Evolutionary conservation across 1,140 invertebrate genomes (phyloP), one percentile per base, ranked within the genome.

Genomic region (Phthorimaea operculella): DNA sequence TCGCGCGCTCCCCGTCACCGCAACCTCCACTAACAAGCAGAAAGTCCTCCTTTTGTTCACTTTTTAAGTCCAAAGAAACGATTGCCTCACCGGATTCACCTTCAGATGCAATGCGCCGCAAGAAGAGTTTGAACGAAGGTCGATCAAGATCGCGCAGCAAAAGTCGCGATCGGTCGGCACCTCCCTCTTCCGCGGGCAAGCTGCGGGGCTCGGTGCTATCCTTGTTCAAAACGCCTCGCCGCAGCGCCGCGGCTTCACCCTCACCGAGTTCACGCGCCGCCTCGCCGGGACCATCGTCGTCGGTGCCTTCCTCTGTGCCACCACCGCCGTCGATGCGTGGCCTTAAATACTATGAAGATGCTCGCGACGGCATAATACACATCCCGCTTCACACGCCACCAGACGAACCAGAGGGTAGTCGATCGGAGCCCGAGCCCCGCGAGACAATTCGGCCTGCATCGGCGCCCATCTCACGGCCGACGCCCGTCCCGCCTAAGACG

Each of bases 31-130:
- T 89, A 0, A 87, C 91, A 0, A 93, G 92, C 0, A 86, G 93
- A 47, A 93, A 93, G 70, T 93, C 90, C 60, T 94, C 92, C 16
- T 93, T 94, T 64, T 90, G 92, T 58, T 93, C 91, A 0, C 75
- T 94, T 6, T 94, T 94, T 66, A 91, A 91, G 72, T 90, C 89
- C 58, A 85, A 80, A 48, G 87, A 88, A 68, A 84, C 83, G 5
- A 84, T 87, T 33, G 81, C 89, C 8, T 92, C 90, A 58, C 91
- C 91, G 1, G 91, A 92, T 60, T 92, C 91, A 1, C 90, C 90
- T 8, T 89, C 53, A 69, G 86, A 74, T 21, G 74, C 60, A 21
- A 55, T 76, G 48, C 72, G 74, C 33, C 73, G 82, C 39, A 83
- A 81, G 67, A 81, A 81, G 55, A 83, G 76, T 63, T 59, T 79